Base-by-base conservation (phyloP, 2,113 vertebrate genomes). In the Herpailurus yagouaroundi region DNA sequence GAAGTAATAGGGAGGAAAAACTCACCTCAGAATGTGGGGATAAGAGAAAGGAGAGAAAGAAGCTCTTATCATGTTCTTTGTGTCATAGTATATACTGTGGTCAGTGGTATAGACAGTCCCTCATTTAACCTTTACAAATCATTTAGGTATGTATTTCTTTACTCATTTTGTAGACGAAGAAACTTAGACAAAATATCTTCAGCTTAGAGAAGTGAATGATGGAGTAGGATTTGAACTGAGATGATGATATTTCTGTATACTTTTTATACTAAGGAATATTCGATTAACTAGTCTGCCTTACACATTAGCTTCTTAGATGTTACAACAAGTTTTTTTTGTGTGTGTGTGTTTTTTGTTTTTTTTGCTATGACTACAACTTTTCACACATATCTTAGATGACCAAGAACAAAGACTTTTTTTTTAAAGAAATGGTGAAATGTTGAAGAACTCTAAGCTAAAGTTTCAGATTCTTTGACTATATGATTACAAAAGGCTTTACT, bases 371-470 rank as follows among this genome's bases (percentile, higher is more conserved):
- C 55, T 82, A 73, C 15, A 50, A 13, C 27, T 92, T 87, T 94
- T 45, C 29, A 74, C 31, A 63, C 4, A 66, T 19, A 81, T 63
- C 36, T 74, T 57, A 91, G 21, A 50, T 82, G 68, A 63, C 57
- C 68, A 83, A 55, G 64, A 27, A 55, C 29, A 38, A 73, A 94
- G 60, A 31, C 29, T 60, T 63, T 94, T 82, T 88, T 31, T 95
- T 82, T 57, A 82, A 31, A 77, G 45, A 69, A 57, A 83, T 89
- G 52, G 3, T 71, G 23, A 45, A 74, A 87, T 94, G 45, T 87
- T 94, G 57, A 95, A 89, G 38, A 57, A 89, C 33, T 84, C 15
- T 50, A 92, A 55, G 71, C 55, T 94, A 77, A 89, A 77, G 8
- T 93, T 77, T 73, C 31, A 90, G 27, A 63, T 71, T 73, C 29